Evolutionary conservation across 92 coral and sea anemone genomes (phyloP), one percentile per base, ranked within the genome.

Genomic region (Palythoa heliodiscus): DNA sequence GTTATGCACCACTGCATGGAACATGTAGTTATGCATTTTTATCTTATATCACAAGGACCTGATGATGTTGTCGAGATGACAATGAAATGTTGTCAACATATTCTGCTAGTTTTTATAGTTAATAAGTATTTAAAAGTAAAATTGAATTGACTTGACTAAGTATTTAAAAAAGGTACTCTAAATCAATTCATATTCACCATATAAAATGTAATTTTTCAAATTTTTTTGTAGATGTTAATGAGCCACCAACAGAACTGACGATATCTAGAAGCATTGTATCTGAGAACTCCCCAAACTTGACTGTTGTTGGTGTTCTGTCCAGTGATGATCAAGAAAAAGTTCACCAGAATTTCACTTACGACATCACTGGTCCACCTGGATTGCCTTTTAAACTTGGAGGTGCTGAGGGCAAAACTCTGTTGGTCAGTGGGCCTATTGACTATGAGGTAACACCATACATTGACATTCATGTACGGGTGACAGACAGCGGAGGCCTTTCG

Each of bases 281-380:
- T 35, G 98, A 96, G 87, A 96, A 96, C 86, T 89, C 98, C 16
- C 93, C 91, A 17, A 48, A 57, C 35, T 89, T 86, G 47, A 91
- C 93, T 29, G 61, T 91, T 13, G 93, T 96, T 29, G 98, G 98
- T 47, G 70, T 83, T 24, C 86, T 96, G 54, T 90, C 96, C 7
- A 90, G 90, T 39, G 89, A 92, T 4, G 98, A 96, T 68, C 96
- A 95, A 25, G 98, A 96, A 57, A 88, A 91, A 35, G 76, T 86
- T 15, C 76, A 80, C 57, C 93, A 92, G 66, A 84, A 85, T 35
- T 95, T 90, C 83, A 79, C 91, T 63, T 96, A 90, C 77, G 83
- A 82, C 55, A 92, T 96, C 17, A 76, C 78, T 20, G 92, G 93
- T 17, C 95, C 95, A 17, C 58, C 72, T 20, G 84, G 83, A 12